These are phyloP conservation scores for Linnaemya tessellans DNA, from an alignment of 2,888 invertebrate species.

Conservation along the genomic window DNA sequence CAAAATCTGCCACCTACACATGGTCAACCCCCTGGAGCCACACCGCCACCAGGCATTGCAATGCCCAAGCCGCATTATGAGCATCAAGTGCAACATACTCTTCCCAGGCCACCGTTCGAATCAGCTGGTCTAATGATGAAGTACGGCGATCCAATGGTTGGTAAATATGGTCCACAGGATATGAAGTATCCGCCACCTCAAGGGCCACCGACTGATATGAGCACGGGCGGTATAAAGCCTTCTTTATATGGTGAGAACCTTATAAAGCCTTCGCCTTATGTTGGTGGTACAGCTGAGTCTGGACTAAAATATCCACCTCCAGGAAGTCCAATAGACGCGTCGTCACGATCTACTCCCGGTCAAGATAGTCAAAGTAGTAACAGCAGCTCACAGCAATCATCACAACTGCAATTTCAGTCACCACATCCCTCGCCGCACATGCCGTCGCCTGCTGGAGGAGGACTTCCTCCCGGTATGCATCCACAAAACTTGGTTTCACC, in stretches of 20 bases:
- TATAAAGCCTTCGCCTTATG: constrained; percentile 82
- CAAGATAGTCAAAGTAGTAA: constrained; percentile 84
- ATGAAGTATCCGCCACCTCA: constrained; percentile 81
- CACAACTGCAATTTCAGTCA: constrained; percentile 81
- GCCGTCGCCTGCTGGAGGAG: constrained; percentile 81
- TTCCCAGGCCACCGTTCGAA: constrained; percentile 82
- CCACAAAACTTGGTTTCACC: constrained; percentile 82
- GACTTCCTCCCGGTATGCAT: constrained; percentile 81
- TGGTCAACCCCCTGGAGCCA: constrained; percentile 77
- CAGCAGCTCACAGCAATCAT: constrained; percentile 81
- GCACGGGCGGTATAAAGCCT: constrained; percentile 76
- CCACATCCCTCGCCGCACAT: constrained; percentile 83
- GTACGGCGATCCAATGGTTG: constrained; percentile 82
- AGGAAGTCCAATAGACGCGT: constrained; percentile 83
- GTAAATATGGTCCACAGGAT: constrained; percentile 82
- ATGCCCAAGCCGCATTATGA: constrained; percentile 82
- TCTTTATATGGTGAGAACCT: constrained; percentile 82
- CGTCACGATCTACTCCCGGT: constrained; percentile 82
- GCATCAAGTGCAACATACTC: constrained; percentile 81
- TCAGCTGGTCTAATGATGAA: constrained; percentile 82
- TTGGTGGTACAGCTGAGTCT: constrained; percentile 74
- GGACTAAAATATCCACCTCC: constrained; percentile 78
- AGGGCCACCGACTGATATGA: constrained; percentile 70
- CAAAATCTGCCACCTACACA: constrained; percentile 72
- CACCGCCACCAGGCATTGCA: constrained; percentile 80